Evolutionary conservation across 1,140 invertebrate species (phyloP).

Genomic region (Atta texana): DNA sequence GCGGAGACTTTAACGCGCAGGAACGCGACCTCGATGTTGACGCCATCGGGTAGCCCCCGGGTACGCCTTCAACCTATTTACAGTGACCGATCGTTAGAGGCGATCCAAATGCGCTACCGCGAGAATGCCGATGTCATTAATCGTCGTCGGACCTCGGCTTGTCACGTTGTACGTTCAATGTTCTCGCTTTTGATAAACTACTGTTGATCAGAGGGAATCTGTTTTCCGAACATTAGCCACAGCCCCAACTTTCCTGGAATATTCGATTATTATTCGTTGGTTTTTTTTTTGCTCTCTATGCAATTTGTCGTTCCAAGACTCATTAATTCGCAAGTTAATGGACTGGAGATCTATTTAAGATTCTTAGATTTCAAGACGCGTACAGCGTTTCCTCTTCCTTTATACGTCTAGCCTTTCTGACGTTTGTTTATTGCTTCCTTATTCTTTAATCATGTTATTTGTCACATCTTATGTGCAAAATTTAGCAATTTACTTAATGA

Average conservation of each 20-base stretch:
- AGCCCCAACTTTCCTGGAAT: neutral
- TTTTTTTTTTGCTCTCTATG: neutral
- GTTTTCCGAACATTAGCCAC: neutral
- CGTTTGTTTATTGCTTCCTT: slow-evolving; percentile 5
- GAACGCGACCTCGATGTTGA: slow-evolving; percentile 58
- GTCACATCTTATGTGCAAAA: neutral
- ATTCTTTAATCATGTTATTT: neutral
- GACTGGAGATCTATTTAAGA: neutral
- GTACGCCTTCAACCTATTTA: slow-evolving; percentile 60
- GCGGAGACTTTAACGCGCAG: slow-evolving; percentile 52
- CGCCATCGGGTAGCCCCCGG: slow-evolving; percentile 25
- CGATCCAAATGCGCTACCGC: slow-evolving; percentile 52
- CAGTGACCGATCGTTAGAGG: slow-evolving; percentile 62
- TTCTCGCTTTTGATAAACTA: slow-evolving; percentile 13
- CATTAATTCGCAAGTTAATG: slow-evolving; percentile 17
- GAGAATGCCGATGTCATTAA: slow-evolving; percentile 39
- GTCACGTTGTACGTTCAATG: slow-evolving; percentile 4
- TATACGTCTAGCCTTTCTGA: neutral
- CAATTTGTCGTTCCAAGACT: slow-evolving; percentile 15
- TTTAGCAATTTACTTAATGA: neutral
- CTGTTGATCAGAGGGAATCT: neutral
- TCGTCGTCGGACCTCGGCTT: slow-evolving; percentile 30
- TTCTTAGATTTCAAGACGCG: neutral
- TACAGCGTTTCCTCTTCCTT: neutral
- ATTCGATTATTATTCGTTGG: neutral